Base-by-base conservation (phyloP, 2,797 vertebrate genomes). In the Acanthurus leucopareius region DNA sequence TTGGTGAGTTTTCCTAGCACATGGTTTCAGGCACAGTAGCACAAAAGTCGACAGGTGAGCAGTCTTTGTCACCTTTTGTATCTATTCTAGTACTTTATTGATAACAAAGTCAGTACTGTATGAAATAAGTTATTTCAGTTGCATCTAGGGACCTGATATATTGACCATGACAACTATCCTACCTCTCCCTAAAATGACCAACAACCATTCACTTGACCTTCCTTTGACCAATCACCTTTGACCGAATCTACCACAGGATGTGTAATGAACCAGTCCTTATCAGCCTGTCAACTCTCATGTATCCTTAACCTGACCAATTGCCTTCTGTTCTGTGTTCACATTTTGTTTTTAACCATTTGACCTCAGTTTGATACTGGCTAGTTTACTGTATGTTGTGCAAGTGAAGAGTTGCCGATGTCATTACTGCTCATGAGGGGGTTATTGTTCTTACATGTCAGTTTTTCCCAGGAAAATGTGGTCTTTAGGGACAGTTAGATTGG, bases 101-200 rank as follows among this genome's bases (percentile, higher is more conserved):
- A 49, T 28, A 32, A 25, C 47, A 5, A 7, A 52, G 13, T 35
- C 16, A 68, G 77, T 85, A 80, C 83, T 88, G 74, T 86, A 83
- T 42, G 52, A 72, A 48, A 42, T 78, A 53, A 38, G 38, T 76
- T 53, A 58, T 35, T 69, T n/a, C 48, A 48, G 59, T 75, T 69
- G 74, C 28, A 72, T 71, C 58, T 49, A 73, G 84, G 89, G 89
- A 93, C 85, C 84, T 74, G 64, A 88, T 77, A 60, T 49, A 47
- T 82, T 80, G 80, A 92, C 89, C 90, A 90, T 91, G 67, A 89
- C 90, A 94, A 93, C 93, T 84, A 57, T 87, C 92, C 93, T 95
- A 95, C 95, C 94, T 95, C 95, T 92, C 51, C 83, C 79, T 82
- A 77, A 79, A 73, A 72, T 9, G 81, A 91, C 86, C 89, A 90